These are phyloP conservation scores for Pantala flavescens DNA, from an alignment of 1,140 invertebrate genomes.

Conservation along the genomic window DNA sequence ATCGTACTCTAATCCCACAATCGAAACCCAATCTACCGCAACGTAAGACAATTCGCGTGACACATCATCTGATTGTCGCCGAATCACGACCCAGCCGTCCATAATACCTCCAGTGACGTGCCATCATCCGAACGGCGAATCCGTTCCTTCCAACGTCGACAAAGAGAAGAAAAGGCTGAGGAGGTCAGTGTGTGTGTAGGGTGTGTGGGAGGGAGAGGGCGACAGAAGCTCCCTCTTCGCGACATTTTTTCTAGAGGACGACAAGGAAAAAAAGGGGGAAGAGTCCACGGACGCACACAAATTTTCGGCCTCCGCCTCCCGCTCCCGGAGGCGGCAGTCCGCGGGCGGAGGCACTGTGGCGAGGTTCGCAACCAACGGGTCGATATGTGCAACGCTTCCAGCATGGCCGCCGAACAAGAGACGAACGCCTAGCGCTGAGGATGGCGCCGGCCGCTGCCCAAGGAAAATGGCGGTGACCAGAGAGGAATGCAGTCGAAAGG, in stretches of 20 bases:
- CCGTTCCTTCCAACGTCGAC: slow-evolving; percentile 15
- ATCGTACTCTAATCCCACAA: no score
- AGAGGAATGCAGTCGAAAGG: background rate
- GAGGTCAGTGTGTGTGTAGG: slow-evolving; percentile 14
- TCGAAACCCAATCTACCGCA: no score
- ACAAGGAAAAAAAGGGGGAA: no score
- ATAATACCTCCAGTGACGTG: no score
- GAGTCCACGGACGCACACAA: no score
- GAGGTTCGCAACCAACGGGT: background rate
- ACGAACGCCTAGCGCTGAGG: background rate
- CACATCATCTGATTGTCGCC: no score
- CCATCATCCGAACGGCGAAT: no score
- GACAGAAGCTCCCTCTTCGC: background rate
- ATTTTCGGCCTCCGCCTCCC: no score
- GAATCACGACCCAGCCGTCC: no score
- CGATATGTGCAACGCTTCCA: background rate
- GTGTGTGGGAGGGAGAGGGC: background rate
- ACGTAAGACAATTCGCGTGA: no score
- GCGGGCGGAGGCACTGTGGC: background rate
- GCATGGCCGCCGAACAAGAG: background rate
- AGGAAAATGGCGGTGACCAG: background rate
- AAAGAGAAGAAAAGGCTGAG: slow-evolving; percentile 19
- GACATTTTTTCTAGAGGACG: no score
- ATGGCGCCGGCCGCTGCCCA: background rate
- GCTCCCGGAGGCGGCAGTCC: background rate